Evolutionary conservation across 92 coral and sea anemone genomes (phyloP).

Genomic region (Virgularia gustaviana): DNA sequence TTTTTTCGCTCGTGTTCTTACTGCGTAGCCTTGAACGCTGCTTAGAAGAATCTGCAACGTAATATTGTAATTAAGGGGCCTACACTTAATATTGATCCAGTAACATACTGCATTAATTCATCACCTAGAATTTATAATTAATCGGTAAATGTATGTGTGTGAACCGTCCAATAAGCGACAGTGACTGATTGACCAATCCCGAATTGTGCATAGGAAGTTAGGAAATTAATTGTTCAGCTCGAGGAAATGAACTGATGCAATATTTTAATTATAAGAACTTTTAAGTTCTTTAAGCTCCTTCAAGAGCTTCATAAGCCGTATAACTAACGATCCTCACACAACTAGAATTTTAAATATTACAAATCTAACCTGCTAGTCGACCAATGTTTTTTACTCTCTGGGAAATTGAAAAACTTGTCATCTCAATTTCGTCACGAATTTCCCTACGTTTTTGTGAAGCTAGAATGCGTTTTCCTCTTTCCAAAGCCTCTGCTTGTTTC

Average conservation of each 20-base stretch:
- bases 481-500: slow-evolving; percentile 8
- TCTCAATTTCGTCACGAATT: slow-evolving; percentile 13
- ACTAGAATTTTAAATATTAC: background rate
- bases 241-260: too few relatives aligned
- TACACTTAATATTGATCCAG: background rate
- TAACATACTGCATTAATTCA: background rate
- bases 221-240: too few relatives aligned
- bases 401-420: slow-evolving; percentile 14
- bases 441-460: slow-evolving; percentile 3
- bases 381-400: slow-evolving; percentile 7
- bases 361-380: slow-evolving; percentile 19
- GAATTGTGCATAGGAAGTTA: too few relatives aligned
- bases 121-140: too few relatives aligned
- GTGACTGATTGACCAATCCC: too few relatives aligned
- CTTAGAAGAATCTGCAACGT: slow-evolving; percentile 17
- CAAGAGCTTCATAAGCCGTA: too few relatives aligned
- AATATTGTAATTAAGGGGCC: background rate
- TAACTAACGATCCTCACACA: background rate
- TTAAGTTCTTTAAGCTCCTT: too few relatives aligned
- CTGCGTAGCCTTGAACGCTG: slow-evolving; percentile 18
- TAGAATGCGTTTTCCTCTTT: background rate
- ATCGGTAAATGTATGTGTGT: too few relatives aligned
- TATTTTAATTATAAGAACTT: too few relatives aligned
- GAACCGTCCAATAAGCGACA: too few relatives aligned
- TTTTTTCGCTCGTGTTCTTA: slow-evolving; percentile 8